A percentile compares a stretch with the other conserved stretches of the same genome.
Conservation (phyloP, 1,140 invertebrate species). For the Drosophila kohkoa region DNA sequence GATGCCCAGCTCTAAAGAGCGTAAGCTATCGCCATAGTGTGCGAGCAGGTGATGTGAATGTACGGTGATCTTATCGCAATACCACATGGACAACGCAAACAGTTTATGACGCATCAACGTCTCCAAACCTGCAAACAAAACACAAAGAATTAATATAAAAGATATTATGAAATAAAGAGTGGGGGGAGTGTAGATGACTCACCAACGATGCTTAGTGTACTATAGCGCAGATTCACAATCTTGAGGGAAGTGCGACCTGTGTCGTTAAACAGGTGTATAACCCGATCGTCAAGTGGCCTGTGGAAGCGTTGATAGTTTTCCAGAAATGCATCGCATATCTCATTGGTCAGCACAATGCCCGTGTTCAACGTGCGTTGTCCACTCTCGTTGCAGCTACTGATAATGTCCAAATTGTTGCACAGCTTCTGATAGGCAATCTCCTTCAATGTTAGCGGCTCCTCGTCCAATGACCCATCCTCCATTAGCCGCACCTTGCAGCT, state of each 20-base stretch:
- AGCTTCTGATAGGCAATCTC: conserved; percentile 89
- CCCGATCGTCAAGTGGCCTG: conserved; percentile 87
- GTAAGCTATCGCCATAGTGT: conserved; percentile 84
- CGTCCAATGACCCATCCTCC: conserved; percentile 79
- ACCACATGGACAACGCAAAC: conserved; percentile 89
- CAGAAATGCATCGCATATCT: conserved; percentile 87
- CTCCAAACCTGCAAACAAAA: conserved; percentile 84
- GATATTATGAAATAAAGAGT: background rate
- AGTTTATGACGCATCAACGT: conserved; percentile 90
- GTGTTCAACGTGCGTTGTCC: conserved; percentile 60
- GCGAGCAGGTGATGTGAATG: conserved; percentile 85
- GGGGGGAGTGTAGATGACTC: background rate
- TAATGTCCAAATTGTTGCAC: conserved; percentile 87
- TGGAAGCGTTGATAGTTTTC: conserved; percentile 88
- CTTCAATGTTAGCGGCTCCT: conserved; percentile 85
- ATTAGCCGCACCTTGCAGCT: conserved; percentile 84
- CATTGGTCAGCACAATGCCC: conserved; percentile 79
- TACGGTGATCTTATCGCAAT: conserved; percentile 89
- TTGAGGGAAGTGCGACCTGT: conserved; percentile 88
- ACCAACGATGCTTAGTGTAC: conserved; percentile 87
- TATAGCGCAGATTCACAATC: conserved; percentile 89
- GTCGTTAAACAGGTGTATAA: conserved; percentile 91
- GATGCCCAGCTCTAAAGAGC: conserved; percentile 85
- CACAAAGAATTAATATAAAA: background rate
- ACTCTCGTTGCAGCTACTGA: conserved; percentile 82